Percentiles rank a stretch among this genome's conserved stretches.
These are phyloP conservation scores for Microchirus variegatus DNA, from an alignment of 2,797 vertebrate genomes.

Conservation along the genomic window DNA sequence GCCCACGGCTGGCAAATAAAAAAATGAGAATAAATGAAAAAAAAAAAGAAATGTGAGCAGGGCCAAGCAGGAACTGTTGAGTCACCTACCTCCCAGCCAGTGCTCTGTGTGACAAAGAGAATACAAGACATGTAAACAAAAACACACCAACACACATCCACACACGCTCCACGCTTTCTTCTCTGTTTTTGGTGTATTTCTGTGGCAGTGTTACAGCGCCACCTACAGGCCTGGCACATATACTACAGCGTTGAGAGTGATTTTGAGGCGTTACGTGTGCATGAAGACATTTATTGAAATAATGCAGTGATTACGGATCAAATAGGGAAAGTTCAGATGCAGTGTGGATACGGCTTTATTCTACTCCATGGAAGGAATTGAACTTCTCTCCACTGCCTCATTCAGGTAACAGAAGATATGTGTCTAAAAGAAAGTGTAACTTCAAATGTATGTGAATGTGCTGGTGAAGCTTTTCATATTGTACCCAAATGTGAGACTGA, in stretches of 20 bases:
- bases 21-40: constrained; percentile 55
- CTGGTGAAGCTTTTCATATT: neutral
- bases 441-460: constrained; percentile 2
- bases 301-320: too few species aligned
- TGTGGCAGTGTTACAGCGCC: constrained; percentile 12
- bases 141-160: constrained; percentile 40
- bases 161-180: constrained; percentile 28
- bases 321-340: too few species aligned
- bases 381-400: neutral
- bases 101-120: constrained; percentile 99
- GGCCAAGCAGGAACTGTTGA: constrained; percentile 92
- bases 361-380: neutral
- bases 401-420: neutral
- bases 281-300: too few species aligned
- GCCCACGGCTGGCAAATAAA: constrained; percentile 90
- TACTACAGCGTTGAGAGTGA: too few species aligned
- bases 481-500: neutral
- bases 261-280: too few species aligned
- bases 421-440: neutral
- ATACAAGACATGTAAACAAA: constrained; percentile 83
- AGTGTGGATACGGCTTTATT: too few species aligned
- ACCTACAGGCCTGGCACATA: too few species aligned
- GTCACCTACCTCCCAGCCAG: constrained; percentile 99
- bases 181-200: too few species aligned
- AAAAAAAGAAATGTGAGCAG: constrained; percentile 67